Conservation (phyloP, 2,888 invertebrate species). For the Cataglyphis rosenhaueri region DNA sequence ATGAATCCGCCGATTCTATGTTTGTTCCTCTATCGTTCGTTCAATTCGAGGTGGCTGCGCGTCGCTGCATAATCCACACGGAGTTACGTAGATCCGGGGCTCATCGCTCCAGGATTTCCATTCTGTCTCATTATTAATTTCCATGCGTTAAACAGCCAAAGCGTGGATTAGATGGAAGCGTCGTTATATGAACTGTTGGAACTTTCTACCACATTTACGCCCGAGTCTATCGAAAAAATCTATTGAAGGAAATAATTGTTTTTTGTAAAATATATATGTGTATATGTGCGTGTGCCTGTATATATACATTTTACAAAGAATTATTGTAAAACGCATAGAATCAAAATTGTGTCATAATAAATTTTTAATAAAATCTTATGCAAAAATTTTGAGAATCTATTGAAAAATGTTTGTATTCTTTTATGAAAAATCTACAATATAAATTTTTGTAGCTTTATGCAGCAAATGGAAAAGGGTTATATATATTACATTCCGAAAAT, state of each 20-base stretch:
- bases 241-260: conserved; percentile 61
- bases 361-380: conserved; percentile 19
- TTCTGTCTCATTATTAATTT: conserved; percentile 76
- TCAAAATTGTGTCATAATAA: not conserved
- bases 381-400: not conserved
- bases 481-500: not conserved
- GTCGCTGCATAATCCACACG: conserved; percentile 67
- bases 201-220: conserved; percentile 58
- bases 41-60: conserved; percentile 63
- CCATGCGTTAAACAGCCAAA: conserved; percentile 72
- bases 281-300: too few species aligned
- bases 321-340: not conserved
- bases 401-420: not conserved
- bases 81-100: conserved; percentile 72
- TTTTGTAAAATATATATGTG: conserved; percentile 9
- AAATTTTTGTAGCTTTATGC: not conserved
- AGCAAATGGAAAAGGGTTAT: not conserved
- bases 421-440: not conserved
- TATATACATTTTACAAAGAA: not conserved
- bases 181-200: conserved; percentile 64
- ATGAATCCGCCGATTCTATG: conserved; percentile 62
- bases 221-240: conserved; percentile 56
- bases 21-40: conserved; percentile 72
- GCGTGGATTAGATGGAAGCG: conserved; percentile 65
- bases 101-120: conserved; percentile 74